These are phyloP conservation scores for Chionodraco myersi DNA, from an alignment of 2,113 vertebrate genomes.

Conservation along the genomic window DNA sequence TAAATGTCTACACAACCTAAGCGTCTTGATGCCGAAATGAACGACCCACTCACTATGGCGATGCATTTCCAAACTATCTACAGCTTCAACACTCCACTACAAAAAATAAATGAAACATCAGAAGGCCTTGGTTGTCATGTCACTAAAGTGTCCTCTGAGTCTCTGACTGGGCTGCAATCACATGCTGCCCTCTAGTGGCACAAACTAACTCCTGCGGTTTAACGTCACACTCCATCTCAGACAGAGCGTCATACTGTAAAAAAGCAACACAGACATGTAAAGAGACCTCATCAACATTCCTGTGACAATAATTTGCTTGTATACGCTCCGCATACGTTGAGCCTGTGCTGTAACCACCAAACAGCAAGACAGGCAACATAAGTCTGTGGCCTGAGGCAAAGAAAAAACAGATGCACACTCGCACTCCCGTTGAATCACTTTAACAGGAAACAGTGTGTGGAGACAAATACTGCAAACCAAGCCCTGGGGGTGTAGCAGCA, in stretches of 20 bases:
- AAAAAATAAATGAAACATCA: conserved; percentile 46
- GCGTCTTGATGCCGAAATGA: conserved; percentile 33
- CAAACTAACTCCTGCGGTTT: neutral
- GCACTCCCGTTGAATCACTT: conserved; percentile 1
- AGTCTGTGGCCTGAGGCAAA: neutral
- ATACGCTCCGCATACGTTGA: neutral
- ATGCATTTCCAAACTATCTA: conserved; percentile 41
- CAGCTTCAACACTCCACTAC: conserved; percentile 33
- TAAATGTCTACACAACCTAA: conserved; percentile 34
- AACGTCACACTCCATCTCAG: neutral
- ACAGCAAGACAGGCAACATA: neutral
- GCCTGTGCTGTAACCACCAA: neutral
- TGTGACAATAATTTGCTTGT: conserved; percentile 12
- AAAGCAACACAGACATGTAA: conserved; percentile 18
- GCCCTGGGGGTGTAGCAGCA: conserved; percentile 10
- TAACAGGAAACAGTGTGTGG: conserved; percentile 19
- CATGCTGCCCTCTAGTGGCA: conserved; percentile 67
- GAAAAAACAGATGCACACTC: conserved; percentile 2
- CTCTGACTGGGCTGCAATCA: conserved; percentile 14
- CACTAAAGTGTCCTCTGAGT: neutral
- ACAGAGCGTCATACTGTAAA: conserved; percentile 28
- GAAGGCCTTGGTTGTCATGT: conserved; percentile 33
- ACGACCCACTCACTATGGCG: conserved; percentile 34
- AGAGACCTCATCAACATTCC: conserved; percentile 35
- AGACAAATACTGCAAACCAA: conserved; percentile 19